Conservation (phyloP, 2,113 vertebrate genomes). For the Barbus barbus region DNA sequence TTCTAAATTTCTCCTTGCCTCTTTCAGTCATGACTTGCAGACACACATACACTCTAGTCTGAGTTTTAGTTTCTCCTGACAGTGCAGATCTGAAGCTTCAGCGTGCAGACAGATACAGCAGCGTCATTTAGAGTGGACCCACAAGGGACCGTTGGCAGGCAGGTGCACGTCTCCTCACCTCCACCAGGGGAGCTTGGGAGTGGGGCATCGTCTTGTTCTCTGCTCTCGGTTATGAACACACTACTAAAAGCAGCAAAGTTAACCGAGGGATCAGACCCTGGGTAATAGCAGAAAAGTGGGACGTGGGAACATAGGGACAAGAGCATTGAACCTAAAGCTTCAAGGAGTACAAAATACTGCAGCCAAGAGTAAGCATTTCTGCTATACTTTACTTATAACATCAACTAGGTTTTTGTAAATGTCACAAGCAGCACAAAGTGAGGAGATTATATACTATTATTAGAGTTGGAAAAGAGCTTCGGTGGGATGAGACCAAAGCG, state of each 20-base stretch:
- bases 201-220: conserved; percentile 50
- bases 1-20: not conserved
- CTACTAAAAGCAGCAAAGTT: not conserved
- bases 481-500: too few relatives aligned
- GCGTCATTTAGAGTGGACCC: conserved; percentile 11
- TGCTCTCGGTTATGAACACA: conserved; percentile 44
- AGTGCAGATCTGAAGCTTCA: conserved; percentile 62
- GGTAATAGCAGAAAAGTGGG: conserved; percentile 17
- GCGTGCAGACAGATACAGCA: conserved; percentile 31
- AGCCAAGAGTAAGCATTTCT: not conserved
- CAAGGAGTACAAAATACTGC: conserved; percentile 25
- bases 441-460: too few relatives aligned
- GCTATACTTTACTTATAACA: not conserved
- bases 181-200: conserved; percentile 42
- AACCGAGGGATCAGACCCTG: not conserved
- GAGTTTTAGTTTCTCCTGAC: conserved; percentile 58
- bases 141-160: conserved; percentile 2
- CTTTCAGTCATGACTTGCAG: conserved; percentile 35
- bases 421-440: too few relatives aligned
- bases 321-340: not conserved
- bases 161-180: conserved; percentile 39
- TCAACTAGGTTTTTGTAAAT: not conserved
- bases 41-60: conserved; percentile 40
- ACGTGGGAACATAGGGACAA: not conserved
- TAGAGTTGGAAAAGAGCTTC: too few relatives aligned